phyloP scores from a whole-genome alignment of 2,888 invertebrate genomes.

The Operophtera brumata region DNA sequence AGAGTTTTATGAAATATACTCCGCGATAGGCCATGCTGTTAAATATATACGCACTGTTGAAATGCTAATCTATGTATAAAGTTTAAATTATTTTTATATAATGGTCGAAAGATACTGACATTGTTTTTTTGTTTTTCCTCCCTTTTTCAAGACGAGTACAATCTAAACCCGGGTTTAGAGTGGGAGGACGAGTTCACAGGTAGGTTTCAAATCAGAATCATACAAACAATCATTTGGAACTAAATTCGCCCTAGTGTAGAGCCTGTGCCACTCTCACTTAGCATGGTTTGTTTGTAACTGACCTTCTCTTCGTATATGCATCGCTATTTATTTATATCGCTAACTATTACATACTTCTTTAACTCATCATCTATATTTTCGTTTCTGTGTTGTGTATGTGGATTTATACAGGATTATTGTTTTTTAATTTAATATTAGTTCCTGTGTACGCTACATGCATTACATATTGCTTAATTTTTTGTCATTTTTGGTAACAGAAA shows the following conservation, averaged over 20 bases:
- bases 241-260: conserved; percentile 72
- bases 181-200: conserved; percentile 99
- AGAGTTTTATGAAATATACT: conserved; percentile 46
- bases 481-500: neutral
- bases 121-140: conserved; percentile 80
- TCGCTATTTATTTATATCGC: conserved; percentile 37
- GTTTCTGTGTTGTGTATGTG: conserved; percentile 29
- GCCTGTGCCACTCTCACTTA: conserved; percentile 74
- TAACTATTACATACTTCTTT: conserved; percentile 30
- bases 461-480: conserved; percentile 22
- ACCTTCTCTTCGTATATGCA: conserved; percentile 39
- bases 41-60: conserved; percentile 68
- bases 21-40: conserved; percentile 68
- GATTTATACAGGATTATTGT: conserved; percentile 10
- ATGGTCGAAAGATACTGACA: conserved; percentile 80
- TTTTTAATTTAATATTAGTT: conserved; percentile 2
- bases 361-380: conserved; percentile 31
- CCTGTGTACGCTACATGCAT: conserved; percentile 23
- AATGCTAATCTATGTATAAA: conserved; percentile 74
- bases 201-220: conserved; percentile 87
- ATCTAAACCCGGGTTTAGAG: conserved; percentile 99
- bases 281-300: conserved; percentile 73
- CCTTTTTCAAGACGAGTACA: conserved; percentile 98
- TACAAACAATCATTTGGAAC: conserved; percentile 67
- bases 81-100: conserved; percentile 48